phyloP scores from a whole-genome alignment of 1,140 invertebrate genomes.

The Drosophila oshimai region DNA sequence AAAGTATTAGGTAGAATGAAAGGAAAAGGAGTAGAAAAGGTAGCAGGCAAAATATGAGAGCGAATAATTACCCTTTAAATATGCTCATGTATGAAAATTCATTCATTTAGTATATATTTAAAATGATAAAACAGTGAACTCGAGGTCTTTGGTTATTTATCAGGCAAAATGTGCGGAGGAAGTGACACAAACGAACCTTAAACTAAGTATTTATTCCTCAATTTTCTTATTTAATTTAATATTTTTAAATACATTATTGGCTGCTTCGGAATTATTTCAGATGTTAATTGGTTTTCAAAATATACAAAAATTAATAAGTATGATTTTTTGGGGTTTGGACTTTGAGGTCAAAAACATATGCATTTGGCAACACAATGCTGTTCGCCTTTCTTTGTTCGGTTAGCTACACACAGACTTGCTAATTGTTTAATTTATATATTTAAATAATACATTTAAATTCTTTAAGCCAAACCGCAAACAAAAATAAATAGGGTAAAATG shows the following conservation, averaged over 20 bases:
- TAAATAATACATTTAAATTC: slow-evolving; percentile 9
- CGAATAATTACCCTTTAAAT: neutral
- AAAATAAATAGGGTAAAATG: neutral
- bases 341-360: neutral
- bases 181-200: neutral
- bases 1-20: neutral
- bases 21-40: neutral
- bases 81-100: neutral
- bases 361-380: neutral
- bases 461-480: neutral
- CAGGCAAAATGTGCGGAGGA: neutral
- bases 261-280: neutral
- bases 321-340: neutral
- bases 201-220: neutral
- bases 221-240: neutral
- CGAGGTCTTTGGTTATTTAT: slow-evolving; percentile 1
- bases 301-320: too few relatives aligned
- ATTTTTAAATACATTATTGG: neutral
- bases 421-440: slow-evolving; percentile 38
- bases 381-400: slow-evolving; percentile 8
- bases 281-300: neutral
- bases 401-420: slow-evolving; percentile 13
- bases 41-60: neutral
- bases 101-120: slow-evolving; percentile 1
- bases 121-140: neutral